Evolutionary conservation across 2,113 vertebrate species (phyloP).

Genomic region (Myrmecobius fasciatus): DNA sequence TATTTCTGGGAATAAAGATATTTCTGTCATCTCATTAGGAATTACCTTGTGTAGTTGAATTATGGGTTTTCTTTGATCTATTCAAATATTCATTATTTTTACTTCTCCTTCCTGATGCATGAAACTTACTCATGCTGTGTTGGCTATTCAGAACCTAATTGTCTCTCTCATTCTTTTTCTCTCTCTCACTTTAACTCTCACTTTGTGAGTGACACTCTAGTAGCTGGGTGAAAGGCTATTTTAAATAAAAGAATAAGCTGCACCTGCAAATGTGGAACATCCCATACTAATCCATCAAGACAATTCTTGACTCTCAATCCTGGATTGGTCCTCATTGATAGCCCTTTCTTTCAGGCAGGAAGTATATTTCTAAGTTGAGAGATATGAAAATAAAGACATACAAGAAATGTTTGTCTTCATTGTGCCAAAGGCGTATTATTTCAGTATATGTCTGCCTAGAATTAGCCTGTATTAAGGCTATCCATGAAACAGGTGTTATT

Average conservation of each 20-base stretch:
- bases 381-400: neutral
- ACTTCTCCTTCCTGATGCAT: constrained; percentile 67
- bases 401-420: neutral
- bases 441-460: neutral
- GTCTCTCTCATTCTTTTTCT: constrained; percentile 5
- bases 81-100: constrained; percentile 43
- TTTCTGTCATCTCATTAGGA: constrained; percentile 47
- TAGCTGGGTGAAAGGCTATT: constrained; percentile 8
- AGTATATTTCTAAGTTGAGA: neutral
- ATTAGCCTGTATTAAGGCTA: neutral
- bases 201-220: neutral
- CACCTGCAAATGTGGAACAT: neutral
- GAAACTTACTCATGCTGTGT: constrained; percentile 7
- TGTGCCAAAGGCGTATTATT: neutral
- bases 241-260: constrained; percentile 14
- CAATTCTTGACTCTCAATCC: neutral
- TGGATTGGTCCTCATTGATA: neutral
- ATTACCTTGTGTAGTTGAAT: constrained; percentile 54
- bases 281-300: rapidly evolving
- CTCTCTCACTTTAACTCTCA: neutral
- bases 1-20: neutral
- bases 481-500: neutral
- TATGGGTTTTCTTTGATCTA: constrained; percentile 69
- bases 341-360: neutral
- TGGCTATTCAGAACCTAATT: constrained; percentile 14